A percentile compares a stretch with the other conserved stretches of the same genome.
Conservation (phyloP, 2,113 vertebrate species). For the Oceanites oceanicus region DNA sequence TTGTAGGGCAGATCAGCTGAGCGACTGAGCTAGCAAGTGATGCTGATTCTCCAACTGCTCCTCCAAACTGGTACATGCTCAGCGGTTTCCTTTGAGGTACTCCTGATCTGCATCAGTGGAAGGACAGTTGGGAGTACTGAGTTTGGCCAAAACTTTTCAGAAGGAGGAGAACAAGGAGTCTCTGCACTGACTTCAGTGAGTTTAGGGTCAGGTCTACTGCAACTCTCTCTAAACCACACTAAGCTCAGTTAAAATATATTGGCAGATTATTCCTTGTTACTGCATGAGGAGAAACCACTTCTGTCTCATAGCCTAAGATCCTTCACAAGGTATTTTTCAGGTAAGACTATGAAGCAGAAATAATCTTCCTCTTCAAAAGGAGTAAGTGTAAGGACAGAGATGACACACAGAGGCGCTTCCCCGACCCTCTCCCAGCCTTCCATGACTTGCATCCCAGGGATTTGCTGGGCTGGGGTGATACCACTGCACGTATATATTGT, state of each 20-base stretch:
- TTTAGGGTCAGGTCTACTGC: background rate
- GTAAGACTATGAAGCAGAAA: background rate
- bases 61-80: accelerated
- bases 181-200: background rate
- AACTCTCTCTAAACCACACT: background rate
- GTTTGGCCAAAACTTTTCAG: background rate
- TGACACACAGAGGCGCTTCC: background rate
- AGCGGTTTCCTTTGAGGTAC: background rate
- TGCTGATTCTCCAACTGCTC: background rate
- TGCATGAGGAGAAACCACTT: background rate
- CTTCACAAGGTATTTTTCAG: background rate
- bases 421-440: background rate
- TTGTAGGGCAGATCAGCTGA: too few relatives aligned
- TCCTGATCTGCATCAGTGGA: background rate
- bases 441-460: background rate
- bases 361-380: background rate
- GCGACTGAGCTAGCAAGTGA: background rate
- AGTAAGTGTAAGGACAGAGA: background rate
- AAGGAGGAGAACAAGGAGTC: background rate
- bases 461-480: background rate
- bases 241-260: background rate
- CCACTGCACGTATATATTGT: accelerated
- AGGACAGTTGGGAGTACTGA: background rate
- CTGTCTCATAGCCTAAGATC: background rate
- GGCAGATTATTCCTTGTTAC: background rate